Conservation (phyloP, 2,113 vertebrate species). For the Colinus virginianus region DNA sequence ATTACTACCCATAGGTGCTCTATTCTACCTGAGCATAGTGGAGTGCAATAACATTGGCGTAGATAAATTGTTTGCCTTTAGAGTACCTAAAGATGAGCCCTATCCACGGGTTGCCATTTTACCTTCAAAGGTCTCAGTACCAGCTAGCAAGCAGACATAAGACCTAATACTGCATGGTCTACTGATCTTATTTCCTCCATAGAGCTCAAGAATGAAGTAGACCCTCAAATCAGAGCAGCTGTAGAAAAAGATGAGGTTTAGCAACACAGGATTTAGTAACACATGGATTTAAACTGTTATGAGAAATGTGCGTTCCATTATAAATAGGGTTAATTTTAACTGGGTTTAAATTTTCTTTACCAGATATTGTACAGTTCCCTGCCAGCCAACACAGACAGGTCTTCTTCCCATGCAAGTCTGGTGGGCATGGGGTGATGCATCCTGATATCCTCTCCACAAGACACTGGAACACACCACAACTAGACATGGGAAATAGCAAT, state of each 20-base stretch:
- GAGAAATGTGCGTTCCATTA: not conserved
- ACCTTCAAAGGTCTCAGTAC: too few species aligned
- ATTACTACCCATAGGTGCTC: too few species aligned
- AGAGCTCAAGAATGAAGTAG: not conserved
- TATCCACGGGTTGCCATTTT: too few species aligned
- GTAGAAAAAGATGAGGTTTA: not conserved
- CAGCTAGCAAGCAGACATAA: not conserved
- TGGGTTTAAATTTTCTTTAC: not conserved
- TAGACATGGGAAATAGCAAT: not conserved
- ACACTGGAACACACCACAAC: not conserved
- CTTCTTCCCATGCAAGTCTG: not conserved
- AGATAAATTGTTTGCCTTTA: too few species aligned
- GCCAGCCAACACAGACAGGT: not conserved
- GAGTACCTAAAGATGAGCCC: too few species aligned
- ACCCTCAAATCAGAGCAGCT: not conserved
- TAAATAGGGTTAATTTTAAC: not conserved
- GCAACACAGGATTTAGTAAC: too few species aligned
- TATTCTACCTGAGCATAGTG: too few species aligned
- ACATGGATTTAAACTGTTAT: not conserved
- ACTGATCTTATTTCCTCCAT: not conserved
- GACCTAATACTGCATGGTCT: not conserved
- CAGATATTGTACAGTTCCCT: not conserved
- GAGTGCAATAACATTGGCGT: too few species aligned
- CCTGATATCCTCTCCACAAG: not conserved
- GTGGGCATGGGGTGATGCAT: accelerated